Conservation (phyloP, 2,113 vertebrate species). For the Microcebus lehilahytsara region DNA sequence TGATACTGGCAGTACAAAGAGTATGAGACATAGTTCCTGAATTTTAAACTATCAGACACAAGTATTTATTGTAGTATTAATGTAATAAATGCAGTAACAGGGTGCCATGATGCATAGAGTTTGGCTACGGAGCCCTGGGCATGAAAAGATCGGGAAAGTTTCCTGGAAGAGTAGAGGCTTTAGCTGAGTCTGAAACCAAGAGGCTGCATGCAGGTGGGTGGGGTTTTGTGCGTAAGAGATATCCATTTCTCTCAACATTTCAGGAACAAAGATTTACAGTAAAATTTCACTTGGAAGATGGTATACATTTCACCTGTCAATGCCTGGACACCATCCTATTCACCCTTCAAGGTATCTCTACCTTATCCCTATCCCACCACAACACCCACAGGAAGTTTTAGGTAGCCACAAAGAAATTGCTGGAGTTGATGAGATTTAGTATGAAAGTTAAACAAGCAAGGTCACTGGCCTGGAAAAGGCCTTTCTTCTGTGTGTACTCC, state of each 20-base stretch:
- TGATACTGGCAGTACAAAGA: not conserved
- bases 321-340: not conserved
- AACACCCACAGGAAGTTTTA: not conserved
- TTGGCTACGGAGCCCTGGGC: not conserved
- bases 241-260: not conserved
- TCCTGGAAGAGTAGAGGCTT: not conserved
- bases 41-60: not conserved
- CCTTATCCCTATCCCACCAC: not conserved
- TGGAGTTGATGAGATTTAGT: constrained; percentile 52
- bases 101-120: not conserved
- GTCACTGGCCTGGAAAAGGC: constrained; percentile 49
- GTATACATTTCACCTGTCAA: not conserved
- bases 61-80: not conserved
- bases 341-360: not conserved
- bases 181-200: constrained; percentile 6
- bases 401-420: constrained; percentile 22
- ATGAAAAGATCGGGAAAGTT: not conserved
- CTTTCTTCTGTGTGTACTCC: constrained; percentile 34
- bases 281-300: not conserved
- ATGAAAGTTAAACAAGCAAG: constrained; percentile 53
- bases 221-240: not conserved
- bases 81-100: not conserved
- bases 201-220: accelerated
- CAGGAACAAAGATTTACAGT: not conserved
- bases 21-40: not conserved